Base-by-base conservation (phyloP, 2,888 invertebrate species). In the Eupelmus urozonus region DNA sequence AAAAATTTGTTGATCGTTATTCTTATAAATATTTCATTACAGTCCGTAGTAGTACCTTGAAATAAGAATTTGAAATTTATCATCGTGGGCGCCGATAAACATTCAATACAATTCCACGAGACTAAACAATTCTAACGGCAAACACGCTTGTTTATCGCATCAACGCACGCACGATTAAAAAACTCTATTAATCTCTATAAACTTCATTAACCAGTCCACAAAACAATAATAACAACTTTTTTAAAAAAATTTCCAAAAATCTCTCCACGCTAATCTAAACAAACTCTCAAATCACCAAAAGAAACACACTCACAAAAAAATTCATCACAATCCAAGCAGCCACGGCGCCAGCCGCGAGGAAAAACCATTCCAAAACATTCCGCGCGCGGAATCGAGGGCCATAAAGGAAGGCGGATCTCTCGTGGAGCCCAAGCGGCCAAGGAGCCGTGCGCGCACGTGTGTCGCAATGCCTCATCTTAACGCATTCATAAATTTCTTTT, bases 391-490 rank as follows among this genome's bases (percentile, higher is more conserved):
- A 59, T 59, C 67, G 75, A 63, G n/a, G n/a, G n/a, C n/a, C n/a
- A n/a, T n/a, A n/a, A n/a, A n/a, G n/a, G 18, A 42, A 76, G 45
- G 55, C 63, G 63, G 34, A 75, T 74, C 67, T 9, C 5, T 25
- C 59, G n/a, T n/a, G n/a, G n/a, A n/a, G n/a, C n/a, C n/a, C n/a
- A n/a, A n/a, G n/a, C n/a, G n/a, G n/a, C n/a, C 1, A 20, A 18
- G 20, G 25, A 9, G 55, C 9, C 29, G 40, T 34, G 57, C 29
- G 18, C 45, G 57, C 57, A 66, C 60, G 53, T 20, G 49, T 77
- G 72, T 66, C 63, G 73, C 69, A 69, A 73, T 78, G 62, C 34
- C 73, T 78, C 78, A 63, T 78, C 65, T 73, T 78, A 74, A 78
- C 67, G 69, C 57, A 69, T 57, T 74, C 73, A 63, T 78, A 78